Evolutionary conservation across 2,113 vertebrate species (phyloP).

Genomic region (Microtus oregoni): DNA sequence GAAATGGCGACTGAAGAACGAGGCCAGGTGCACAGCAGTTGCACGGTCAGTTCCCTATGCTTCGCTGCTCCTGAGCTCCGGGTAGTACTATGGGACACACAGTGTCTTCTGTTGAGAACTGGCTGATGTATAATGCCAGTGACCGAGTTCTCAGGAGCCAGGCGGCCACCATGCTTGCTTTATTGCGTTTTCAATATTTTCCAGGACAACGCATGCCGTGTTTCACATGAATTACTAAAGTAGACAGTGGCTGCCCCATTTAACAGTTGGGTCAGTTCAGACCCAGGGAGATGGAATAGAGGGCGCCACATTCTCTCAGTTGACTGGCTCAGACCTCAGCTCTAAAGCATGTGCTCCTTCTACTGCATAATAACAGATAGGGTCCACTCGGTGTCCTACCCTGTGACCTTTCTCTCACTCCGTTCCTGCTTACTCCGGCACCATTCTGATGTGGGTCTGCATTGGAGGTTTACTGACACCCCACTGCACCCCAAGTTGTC

Average conservation of each 20-base stretch:
- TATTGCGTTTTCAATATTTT: constrained; percentile 14
- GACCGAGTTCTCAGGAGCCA: background rate
- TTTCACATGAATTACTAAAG: constrained; percentile 47
- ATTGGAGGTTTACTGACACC: background rate
- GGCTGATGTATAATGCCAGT: background rate
- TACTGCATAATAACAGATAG: background rate
- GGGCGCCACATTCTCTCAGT: background rate
- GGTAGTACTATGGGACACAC: too few relatives aligned
- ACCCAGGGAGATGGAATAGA: background rate
- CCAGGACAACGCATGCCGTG: background rate
- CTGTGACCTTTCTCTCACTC: background rate
- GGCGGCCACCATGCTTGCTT: background rate
- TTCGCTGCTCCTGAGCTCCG: background rate
- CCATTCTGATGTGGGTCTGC: background rate
- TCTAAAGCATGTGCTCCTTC: background rate
- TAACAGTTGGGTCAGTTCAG: background rate
- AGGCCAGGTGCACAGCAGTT: too few relatives aligned
- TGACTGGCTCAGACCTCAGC: background rate
- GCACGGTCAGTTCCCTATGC: background rate
- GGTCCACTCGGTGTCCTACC: background rate
- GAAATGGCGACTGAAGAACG: background rate
- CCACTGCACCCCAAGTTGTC: background rate
- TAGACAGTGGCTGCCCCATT: constrained; percentile 27
- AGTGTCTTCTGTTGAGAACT: background rate
- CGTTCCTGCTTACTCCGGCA: background rate